Percentiles rank a stretch among this genome's conserved stretches.
Evolutionary conservation across 2,797 vertebrate species (phyloP).

Genomic region (Hydrolagus colliei): DNA sequence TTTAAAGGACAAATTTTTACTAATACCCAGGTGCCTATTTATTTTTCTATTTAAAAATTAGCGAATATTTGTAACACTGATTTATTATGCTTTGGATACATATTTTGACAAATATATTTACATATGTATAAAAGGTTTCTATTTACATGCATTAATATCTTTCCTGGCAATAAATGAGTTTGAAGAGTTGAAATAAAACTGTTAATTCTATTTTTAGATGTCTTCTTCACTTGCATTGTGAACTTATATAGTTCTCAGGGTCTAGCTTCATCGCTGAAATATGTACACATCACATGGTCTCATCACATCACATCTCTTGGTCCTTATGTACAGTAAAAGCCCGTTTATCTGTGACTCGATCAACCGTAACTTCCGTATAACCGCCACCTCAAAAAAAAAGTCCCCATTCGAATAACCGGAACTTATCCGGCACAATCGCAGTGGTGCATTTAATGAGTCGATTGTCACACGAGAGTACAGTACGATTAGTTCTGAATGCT

Average conservation of each 20-base stretch:
- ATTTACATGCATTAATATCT: background rate
- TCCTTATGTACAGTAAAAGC: background rate
- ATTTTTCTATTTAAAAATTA: constrained; percentile 28
- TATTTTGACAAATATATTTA: constrained; percentile 9
- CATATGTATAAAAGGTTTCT: background rate
- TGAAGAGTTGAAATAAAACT: background rate
- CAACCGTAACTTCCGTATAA: no score
- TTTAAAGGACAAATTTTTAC: background rate
- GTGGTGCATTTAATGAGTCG: no score
- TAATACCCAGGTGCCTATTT: constrained; percentile 16
- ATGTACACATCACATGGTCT: background rate
- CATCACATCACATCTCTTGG: background rate
- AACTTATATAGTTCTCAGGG: background rate
- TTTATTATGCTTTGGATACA: constrained; percentile 30
- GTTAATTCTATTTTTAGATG: background rate
- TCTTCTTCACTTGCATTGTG: background rate
- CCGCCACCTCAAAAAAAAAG: no score
- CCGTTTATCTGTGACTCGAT: no score
- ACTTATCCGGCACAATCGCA: no score
- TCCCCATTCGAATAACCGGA: no score
- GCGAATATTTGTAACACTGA: constrained; percentile 24
- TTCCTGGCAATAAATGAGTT: background rate
- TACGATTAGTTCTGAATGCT: no score
- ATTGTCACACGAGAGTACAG: no score
- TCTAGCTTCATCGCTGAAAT: background rate